A percentile compares a stretch with the other conserved stretches of the same genome.
Evolutionary conservation across 2,113 vertebrate genomes (phyloP).

Genomic region (Pristiophorus japonicus): DNA sequence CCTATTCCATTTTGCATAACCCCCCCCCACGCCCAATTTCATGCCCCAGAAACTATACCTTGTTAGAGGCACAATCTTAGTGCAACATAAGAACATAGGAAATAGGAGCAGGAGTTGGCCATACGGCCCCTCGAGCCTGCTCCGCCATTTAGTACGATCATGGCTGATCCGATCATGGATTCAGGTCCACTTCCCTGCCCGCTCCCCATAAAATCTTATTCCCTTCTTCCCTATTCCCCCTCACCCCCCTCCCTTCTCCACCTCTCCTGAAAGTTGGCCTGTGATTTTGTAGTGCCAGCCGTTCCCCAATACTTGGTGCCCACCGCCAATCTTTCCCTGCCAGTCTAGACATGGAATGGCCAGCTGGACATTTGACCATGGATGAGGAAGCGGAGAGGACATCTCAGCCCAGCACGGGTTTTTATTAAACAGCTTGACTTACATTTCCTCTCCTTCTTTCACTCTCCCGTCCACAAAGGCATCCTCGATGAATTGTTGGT

Average conservation of each 20-base stretch:
- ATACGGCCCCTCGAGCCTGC: too few relatives aligned
- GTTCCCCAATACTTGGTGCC: neutral
- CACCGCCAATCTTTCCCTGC: neutral
- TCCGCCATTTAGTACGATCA: too few relatives aligned
- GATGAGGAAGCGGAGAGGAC: too few relatives aligned
- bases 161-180: too few relatives aligned
- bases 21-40: too few relatives aligned
- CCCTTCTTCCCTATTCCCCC: too few relatives aligned
- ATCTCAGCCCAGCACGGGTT: neutral
- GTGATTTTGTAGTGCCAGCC: neutral
- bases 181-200: too few relatives aligned
- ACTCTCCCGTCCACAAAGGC: constrained; percentile 44
- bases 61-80: neutral
- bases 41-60: neutral
- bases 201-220: too few relatives aligned
- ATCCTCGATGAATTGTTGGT: constrained; percentile 61
- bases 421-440: constrained; percentile 39
- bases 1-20: too few relatives aligned
- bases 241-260: neutral
- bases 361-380: neutral
- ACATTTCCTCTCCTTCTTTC: constrained; percentile 53
- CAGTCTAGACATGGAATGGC: neutral
- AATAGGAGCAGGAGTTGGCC: too few relatives aligned
- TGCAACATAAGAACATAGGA: too few relatives aligned
- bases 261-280: neutral